Base-by-base conservation (phyloP, 2,888 invertebrate genomes). In the Cyaniris semiargus region DNA sequence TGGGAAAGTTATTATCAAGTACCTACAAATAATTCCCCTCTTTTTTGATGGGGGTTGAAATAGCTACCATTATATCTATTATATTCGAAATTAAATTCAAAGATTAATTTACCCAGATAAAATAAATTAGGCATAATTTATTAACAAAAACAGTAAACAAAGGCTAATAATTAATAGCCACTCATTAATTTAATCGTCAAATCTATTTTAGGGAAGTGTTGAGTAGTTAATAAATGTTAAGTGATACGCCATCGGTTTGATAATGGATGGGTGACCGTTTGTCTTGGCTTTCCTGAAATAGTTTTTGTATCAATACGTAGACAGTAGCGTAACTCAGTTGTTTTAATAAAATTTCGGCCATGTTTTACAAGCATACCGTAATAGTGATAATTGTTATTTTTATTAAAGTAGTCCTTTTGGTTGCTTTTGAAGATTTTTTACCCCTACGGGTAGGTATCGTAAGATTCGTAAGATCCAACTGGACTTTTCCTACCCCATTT, bases 121-220 rank as follows among this genome's bases (percentile, higher is more conserved):
- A 23, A 38, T 72, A 44, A 72, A 72, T 72, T 72, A 23, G 44
- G 21, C 21, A 44, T 72, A 72, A 72, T 72, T 44, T 44, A 72
- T 7, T 44, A 15, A 44, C 38, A 44, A 23, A 71, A 72, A 44
- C 44, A 72, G 72, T 44, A 44, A 72, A 72, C 44, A 44, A 72
- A 72, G 44, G 44, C 72, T 18, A 13, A 23, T 72, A 72, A 71
- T 72, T 72, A 72, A 72, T 72, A 44, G 5, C 72, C 1, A 1
- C 8, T 21, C 10, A 72, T 72, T 72, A 34, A 72, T 72, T 38
- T 44, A 72, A 72, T 72, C 72, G 44, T 44, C 44, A 72, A 72
- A 44, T 72, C 72, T 72, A 72, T 72, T 72, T 66, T 66, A 15
- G 66, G 66, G 13, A 66, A 27, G 66, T 31, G 66, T 66, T 66